Percentiles rank a stretch among this genome's conserved stretches.
Evolutionary conservation across 1,140 invertebrate genomes (phyloP).

Genomic region (Drosophila sp.): DNA sequence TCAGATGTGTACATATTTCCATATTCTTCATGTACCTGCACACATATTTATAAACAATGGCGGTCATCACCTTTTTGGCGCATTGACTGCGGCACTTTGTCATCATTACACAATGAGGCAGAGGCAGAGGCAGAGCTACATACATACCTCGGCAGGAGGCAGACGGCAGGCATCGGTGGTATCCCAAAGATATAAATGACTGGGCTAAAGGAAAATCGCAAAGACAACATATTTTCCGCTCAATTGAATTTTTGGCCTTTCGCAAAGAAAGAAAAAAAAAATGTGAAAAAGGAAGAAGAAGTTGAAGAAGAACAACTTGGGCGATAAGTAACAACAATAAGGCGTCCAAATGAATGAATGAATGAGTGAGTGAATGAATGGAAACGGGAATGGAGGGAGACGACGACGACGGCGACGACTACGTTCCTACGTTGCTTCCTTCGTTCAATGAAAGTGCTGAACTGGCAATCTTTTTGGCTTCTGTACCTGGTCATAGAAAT

Average conservation of each 20-base stretch:
- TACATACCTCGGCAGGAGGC: no score
- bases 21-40: not conserved
- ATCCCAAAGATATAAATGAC: slow-evolving; percentile 48
- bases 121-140: not conserved
- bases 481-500: slow-evolving; percentile 7
- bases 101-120: slow-evolving; percentile 77
- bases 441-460: slow-evolving; percentile 67
- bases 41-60: slow-evolving; percentile 26
- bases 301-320: slow-evolving; percentile 40
- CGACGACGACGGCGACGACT: not conserved
- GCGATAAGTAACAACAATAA: slow-evolving; percentile 80
- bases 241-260: slow-evolving; percentile 79
- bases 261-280: slow-evolving; percentile 33
- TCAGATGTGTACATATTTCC: not conserved
- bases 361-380: slow-evolving; percentile 53
- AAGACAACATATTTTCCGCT: slow-evolving; percentile 80
- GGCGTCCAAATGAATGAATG: slow-evolving; percentile 62
- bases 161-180: slow-evolving; percentile 24
- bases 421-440: slow-evolving; percentile 3
- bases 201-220: slow-evolving; percentile 68
- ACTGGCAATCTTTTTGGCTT: slow-evolving; percentile 41
- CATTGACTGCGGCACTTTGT: slow-evolving; percentile 59
- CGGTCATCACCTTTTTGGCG: slow-evolving; percentile 51
- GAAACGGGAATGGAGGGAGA: not conserved
- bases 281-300: slow-evolving; percentile 1